Base-by-base conservation (phyloP, 2,113 vertebrate species). In the Ciconia stormi region DNA sequence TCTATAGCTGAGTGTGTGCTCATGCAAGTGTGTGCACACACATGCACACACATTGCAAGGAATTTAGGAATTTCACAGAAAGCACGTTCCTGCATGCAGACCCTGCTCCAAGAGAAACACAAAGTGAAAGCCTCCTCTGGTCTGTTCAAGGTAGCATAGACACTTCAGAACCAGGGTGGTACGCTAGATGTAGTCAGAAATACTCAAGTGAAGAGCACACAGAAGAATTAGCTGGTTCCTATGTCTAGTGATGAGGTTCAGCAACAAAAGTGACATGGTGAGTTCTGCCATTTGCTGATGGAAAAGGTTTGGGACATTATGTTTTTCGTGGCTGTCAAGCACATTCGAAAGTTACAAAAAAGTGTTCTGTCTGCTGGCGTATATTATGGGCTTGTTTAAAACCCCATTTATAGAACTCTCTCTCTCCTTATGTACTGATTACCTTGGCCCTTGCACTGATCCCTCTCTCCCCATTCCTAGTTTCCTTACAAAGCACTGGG, bases 131-230 rank as follows among this genome's bases (percentile, higher is more conserved):
- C 4, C 38, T 82, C 15, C 27, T 67, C 27, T 25, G 8, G 4
- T 5, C 23, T 3, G 0, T 17, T 59, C 38, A 61, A 61, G 10
- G 34, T 30, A 34, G 27, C 9, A 6, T 1, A 29, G 49, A 38
- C 22, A 10, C 32, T 50, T 46, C 34, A 72, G 62, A 63, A 26
- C 7, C 2, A 53, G 26, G 25, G 7, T 42, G 19, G 27, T 26
- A 58, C 1, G 1, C 30, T 40, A 71, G 16, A n/a, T 22, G 7
- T 7, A 49, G 8, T 46, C 47, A 82, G 47, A 42, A 82, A 18
- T 4, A 11, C 0, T 1, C 12, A 76, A 63, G 18, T 10, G 6
- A 53, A 40, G 21, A 46, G 14, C 27, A 66, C 21, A 32, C 16
- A 3, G 2, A 77, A 72, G 19, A 62, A 27, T 44, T 13, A 63